Conservation (phyloP, 2,113 vertebrate genomes). For the Rhineura floridana region DNA sequence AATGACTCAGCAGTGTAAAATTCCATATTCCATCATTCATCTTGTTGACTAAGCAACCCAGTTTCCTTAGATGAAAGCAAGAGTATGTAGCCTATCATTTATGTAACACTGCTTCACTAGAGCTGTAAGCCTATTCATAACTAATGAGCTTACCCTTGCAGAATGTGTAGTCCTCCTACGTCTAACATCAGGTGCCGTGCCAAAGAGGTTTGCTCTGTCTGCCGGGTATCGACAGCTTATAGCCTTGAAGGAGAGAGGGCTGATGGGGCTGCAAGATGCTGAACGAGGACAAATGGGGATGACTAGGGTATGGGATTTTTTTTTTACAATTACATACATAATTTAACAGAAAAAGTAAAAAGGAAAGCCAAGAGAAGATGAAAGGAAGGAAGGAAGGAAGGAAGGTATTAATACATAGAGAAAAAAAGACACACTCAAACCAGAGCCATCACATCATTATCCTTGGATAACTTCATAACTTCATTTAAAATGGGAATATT, state of each 20-base stretch:
- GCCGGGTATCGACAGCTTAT: conserved; percentile 82
- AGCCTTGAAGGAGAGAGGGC: conserved; percentile 88
- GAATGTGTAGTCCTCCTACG: conserved; percentile 76
- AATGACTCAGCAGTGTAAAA: background rate
- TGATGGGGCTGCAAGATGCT: conserved; percentile 96
- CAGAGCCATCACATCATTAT: conserved; percentile 70
- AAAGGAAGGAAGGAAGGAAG: conserved; percentile 74
- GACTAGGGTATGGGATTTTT: conserved; percentile 82
- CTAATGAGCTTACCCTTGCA: conserved; percentile 64
- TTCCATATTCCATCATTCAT: background rate
- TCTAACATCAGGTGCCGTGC: conserved; percentile 75
- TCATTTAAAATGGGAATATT: background rate
- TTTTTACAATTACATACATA: conserved; percentile 59
- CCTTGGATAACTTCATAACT: background rate
- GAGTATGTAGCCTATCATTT: background rate
- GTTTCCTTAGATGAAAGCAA: background rate
- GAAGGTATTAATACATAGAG: conserved; percentile 79
- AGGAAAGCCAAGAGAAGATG: conserved; percentile 74
- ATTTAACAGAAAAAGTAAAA: conserved; percentile 68
- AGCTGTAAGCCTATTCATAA: fast-evolving
- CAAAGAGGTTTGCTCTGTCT: conserved; percentile 83
- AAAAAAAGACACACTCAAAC: conserved; percentile 33
- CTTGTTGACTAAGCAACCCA: background rate
- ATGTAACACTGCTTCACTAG: background rate
- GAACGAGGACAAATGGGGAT: conserved; percentile 99